These are phyloP conservation scores for Microcebus murinus DNA, from an alignment of 2,113 vertebrate genomes.

Conservation along the genomic window DNA sequence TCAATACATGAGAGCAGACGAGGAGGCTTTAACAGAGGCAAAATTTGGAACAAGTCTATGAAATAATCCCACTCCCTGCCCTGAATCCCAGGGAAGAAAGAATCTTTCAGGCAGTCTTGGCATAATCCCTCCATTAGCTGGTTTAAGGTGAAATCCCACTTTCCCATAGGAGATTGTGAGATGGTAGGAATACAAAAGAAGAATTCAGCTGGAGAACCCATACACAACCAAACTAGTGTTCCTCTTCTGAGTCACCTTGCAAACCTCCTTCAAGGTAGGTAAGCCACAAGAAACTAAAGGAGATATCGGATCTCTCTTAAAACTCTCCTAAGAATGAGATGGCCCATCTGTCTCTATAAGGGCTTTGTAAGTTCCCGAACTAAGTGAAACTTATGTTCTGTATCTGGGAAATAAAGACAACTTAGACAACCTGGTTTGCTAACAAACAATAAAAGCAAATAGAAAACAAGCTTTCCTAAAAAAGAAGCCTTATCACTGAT, in stretches of 20 bases:
- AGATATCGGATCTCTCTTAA: slow-evolving; percentile 45
- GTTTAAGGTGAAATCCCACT: slow-evolving; percentile 16
- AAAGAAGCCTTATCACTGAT: slow-evolving; percentile 54
- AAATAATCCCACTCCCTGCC: background rate
- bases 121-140: background rate
- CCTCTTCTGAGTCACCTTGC: background rate
- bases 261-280: slow-evolving; percentile 45
- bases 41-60: background rate
- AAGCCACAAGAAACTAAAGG: slow-evolving; percentile 56
- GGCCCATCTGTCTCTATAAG: background rate
- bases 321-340: slow-evolving; percentile 40
- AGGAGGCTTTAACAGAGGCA: background rate
- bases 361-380: slow-evolving; percentile 58
- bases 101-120: slow-evolving; percentile 9
- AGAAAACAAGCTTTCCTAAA: slow-evolving; percentile 32
- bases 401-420: slow-evolving; percentile 42
- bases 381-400: background rate
- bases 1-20: background rate
- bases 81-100: slow-evolving; percentile 42
- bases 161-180: slow-evolving; percentile 15
- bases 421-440: background rate
- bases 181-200: slow-evolving; percentile 48
- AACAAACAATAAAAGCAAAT: slow-evolving; percentile 47
- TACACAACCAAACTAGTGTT: slow-evolving; percentile 55
- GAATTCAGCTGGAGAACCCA: background rate